Conservation (phyloP, 2,113 vertebrate genomes). For the Ploceus nigricollis region DNA sequence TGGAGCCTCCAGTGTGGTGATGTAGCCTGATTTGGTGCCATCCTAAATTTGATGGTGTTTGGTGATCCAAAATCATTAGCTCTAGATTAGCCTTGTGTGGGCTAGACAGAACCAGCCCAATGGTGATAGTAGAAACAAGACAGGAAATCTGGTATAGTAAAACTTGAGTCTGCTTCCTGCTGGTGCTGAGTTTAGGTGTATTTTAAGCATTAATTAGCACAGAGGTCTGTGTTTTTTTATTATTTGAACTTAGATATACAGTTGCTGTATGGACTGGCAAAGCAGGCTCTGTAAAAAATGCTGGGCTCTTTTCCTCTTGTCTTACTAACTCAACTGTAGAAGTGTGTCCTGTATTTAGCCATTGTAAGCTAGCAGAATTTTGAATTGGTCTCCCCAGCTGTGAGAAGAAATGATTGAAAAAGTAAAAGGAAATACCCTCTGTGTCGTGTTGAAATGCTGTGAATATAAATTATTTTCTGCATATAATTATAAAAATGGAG, state of each 20-base stretch:
- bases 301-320: background rate
- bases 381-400: background rate
- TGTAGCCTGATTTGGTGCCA: background rate
- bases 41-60: background rate
- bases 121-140: background rate
- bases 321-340: background rate
- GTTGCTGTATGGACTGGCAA: background rate
- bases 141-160: background rate
- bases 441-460: background rate
- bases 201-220: background rate
- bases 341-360: background rate
- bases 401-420: background rate
- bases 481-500: background rate
- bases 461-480: background rate
- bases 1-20: background rate
- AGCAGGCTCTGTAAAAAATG: background rate
- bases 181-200: background rate
- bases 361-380: background rate
- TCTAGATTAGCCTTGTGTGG: background rate
- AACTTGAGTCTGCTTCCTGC: background rate
- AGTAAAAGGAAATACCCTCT: background rate
- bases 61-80: background rate
- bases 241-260: background rate
- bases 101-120: background rate
- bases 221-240: background rate